Conservation (phyloP, 2,888 invertebrate species). For the Apotomis betuletana region DNA sequence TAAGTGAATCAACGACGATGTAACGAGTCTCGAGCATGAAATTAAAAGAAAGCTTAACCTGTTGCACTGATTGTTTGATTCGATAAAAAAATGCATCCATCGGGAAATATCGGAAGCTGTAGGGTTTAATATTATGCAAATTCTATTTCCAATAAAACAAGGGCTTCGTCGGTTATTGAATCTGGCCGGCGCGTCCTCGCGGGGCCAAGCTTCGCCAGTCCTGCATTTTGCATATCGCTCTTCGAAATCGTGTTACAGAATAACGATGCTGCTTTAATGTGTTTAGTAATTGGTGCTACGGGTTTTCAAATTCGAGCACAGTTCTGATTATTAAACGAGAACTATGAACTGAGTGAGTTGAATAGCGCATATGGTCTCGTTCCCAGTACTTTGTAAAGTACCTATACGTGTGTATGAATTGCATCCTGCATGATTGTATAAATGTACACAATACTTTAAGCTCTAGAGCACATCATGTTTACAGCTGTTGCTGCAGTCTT, state of each 20-base stretch:
- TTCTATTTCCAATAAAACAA: conserved; percentile 29
- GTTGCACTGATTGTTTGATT: conserved; percentile 31
- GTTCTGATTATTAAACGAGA: not conserved
- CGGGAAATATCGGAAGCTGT: conserved; percentile 22
- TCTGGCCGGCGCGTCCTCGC: conserved; percentile 13
- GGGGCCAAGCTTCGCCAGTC: conserved; percentile 17
- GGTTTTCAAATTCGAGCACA: not conserved
- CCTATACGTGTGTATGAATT: not conserved
- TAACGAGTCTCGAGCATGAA: not conserved
- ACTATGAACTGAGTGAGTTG: not conserved
- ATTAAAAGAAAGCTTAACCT: conserved; percentile 12
- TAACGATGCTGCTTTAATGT: conserved; percentile 22
- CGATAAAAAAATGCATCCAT: conserved; percentile 27
- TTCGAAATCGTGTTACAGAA: conserved; percentile 24
- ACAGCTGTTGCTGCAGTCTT: not conserved
- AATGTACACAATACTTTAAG: not conserved
- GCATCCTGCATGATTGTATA: not conserved
- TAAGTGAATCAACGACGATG: not conserved
- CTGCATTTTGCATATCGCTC: conserved; percentile 23
- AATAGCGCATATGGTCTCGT: not conserved
- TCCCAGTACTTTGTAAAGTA: not conserved
- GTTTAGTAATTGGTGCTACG: conserved; percentile 5
- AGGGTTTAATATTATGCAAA: conserved; percentile 39
- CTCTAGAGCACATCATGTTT: not conserved
- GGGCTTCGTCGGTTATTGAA: conserved; percentile 28